Evolutionary conservation across 1,140 invertebrate species (phyloP).

Genomic region (Atta texana): DNA sequence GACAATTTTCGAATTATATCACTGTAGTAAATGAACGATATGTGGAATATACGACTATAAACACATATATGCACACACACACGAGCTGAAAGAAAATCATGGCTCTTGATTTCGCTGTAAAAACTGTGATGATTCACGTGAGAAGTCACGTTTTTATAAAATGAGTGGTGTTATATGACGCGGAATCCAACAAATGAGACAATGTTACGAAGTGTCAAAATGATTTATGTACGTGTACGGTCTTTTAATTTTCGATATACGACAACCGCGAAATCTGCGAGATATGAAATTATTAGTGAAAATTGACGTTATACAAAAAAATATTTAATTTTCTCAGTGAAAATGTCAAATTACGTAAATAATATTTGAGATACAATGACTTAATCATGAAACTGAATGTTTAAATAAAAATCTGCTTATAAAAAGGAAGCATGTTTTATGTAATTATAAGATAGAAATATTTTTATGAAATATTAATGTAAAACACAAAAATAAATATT

Average conservation of each 20-base stretch:
- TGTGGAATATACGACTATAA: slow-evolving; percentile 18
- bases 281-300: slow-evolving; percentile 1
- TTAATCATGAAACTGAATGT: neutral
- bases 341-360: neutral
- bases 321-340: neutral
- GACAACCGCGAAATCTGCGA: neutral
- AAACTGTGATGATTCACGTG: slow-evolving; percentile 50
- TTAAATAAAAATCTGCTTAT: neutral
- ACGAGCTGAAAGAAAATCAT: neutral
- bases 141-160: slow-evolving; percentile 53
- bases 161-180: neutral
- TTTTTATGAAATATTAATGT: neutral
- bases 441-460: slow-evolving; percentile 32
- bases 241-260: slow-evolving; percentile 17
- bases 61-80: neutral
- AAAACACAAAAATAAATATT: neutral
- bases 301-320: slow-evolving; percentile 22
- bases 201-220: slow-evolving; percentile 31
- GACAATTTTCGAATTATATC: no score
- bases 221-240: slow-evolving; percentile 60
- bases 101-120: slow-evolving; percentile 20
- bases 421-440: neutral
- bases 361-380: neutral
- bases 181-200: slow-evolving; percentile 42
- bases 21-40: neutral